phyloP scores from a whole-genome alignment of 2,888 invertebrate species.

The Orchesellides sinensis region DNA sequence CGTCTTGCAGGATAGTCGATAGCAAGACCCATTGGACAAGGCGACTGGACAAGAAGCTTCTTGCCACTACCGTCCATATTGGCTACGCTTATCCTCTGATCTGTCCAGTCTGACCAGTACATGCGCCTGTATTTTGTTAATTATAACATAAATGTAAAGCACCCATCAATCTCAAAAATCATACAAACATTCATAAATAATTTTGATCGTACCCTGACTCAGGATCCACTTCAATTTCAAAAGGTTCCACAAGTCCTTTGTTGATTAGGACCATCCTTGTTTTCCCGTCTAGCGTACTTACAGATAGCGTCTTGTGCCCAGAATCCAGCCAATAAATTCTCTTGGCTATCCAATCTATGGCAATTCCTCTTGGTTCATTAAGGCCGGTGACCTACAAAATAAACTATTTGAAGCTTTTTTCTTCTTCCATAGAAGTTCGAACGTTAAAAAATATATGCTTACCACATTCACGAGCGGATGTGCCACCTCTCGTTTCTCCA shows the following conservation, averaged over 20 bases:
- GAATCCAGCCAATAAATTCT: conserved; percentile 85
- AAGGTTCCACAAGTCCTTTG: conserved; percentile 81
- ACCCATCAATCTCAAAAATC: neutral
- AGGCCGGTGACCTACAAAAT: conserved; percentile 77
- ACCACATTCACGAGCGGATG: conserved; percentile 64
- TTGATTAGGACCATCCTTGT: conserved; percentile 80
- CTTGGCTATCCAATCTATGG: conserved; percentile 84
- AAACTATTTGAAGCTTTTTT: too few species aligned
- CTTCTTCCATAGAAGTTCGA: too few species aligned
- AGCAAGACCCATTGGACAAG: conserved; percentile 87
- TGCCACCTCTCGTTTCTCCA: conserved; percentile 24
- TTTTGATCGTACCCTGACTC: conserved; percentile 80
- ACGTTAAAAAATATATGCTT: neutral
- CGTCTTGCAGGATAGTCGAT: conserved; percentile 86
- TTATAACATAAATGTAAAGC: neutral
- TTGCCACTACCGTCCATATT: conserved; percentile 83
- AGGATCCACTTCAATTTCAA: conserved; percentile 84
- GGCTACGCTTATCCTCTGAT: conserved; percentile 82
- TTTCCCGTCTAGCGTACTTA: conserved; percentile 80
- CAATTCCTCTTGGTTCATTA: conserved; percentile 85
- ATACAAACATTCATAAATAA: neutral
- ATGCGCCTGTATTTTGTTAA: conserved; percentile 79
- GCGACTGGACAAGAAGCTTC: conserved; percentile 81
- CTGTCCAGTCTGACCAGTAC: conserved; percentile 86
- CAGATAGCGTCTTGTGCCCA: conserved; percentile 77